Percentiles rank a stretch among this genome's conserved stretches.
Conservation (phyloP, 2,113 vertebrate genomes). For the Theropithecus gelada region DNA sequence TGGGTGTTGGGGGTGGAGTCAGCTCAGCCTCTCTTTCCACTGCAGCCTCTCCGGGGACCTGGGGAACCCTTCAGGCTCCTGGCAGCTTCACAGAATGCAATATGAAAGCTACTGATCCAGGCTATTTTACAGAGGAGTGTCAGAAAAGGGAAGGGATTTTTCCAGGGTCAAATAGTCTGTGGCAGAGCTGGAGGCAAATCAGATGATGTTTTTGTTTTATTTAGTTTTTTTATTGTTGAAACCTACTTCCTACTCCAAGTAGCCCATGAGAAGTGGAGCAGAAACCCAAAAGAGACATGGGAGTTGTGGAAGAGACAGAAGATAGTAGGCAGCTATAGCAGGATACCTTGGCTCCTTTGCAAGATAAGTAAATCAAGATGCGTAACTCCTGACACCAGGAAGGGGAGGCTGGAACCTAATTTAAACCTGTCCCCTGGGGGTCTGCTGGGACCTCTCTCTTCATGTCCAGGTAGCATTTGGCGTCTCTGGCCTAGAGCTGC, state of each 20-base stretch:
- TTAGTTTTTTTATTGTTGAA: background rate
- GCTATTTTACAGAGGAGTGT: background rate
- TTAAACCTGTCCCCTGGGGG: background rate
- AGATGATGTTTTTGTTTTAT: background rate
- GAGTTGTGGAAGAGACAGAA: background rate
- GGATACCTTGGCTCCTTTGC: background rate
- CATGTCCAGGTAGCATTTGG: background rate
- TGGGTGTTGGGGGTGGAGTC: background rate
- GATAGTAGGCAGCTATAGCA: background rate
- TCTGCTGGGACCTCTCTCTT: background rate
- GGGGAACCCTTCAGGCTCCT: background rate
- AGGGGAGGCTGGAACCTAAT: background rate
- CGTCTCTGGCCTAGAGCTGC: background rate
- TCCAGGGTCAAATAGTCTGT: background rate
- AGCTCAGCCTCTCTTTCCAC: background rate
- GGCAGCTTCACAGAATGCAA: background rate
- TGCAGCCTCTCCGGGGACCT: background rate
- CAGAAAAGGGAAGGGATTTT: background rate
- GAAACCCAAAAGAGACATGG: background rate
- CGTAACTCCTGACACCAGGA: background rate
- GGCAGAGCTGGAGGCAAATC: conserved; percentile 13
- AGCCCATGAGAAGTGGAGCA: background rate
- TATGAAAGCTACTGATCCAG: background rate
- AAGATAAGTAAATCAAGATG: background rate
- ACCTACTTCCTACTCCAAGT: background rate